phyloP scores from a whole-genome alignment of 53 echinoderm and acorn worm genomes.

The Actinopyga echinites region DNA sequence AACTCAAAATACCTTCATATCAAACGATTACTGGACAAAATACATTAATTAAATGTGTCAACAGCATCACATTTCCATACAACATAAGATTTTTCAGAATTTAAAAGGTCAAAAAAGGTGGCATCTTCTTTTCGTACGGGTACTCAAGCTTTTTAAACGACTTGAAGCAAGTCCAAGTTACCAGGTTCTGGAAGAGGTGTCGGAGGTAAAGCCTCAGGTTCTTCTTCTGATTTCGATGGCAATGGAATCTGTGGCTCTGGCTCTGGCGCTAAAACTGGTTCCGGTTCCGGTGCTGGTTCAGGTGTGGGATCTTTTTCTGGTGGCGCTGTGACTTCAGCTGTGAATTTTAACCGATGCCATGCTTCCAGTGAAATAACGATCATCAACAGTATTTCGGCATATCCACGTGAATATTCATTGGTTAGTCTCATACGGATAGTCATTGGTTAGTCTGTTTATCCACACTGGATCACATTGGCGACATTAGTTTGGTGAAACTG shows the following conservation, averaged over 20 bases:
- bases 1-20: no score
- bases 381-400: neutral
- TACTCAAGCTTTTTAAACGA: neutral
- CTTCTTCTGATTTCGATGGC: slow-evolving; percentile 15
- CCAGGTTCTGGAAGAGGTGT: neutral
- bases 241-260: slow-evolving; percentile 28
- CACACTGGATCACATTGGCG: no score
- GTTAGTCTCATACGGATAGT: neutral
- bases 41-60: no score
- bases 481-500: no score
- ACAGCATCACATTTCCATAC: no score
- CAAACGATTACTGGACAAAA: no score
- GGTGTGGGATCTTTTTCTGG: slow-evolving; percentile 31
- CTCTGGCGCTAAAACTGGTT: slow-evolving; percentile 49
- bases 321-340: slow-evolving; percentile 14
- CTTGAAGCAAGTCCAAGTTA: neutral
- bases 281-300: slow-evolving; percentile 19
- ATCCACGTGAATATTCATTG: neutral
- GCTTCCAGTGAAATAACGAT: neutral
- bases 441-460: no score
- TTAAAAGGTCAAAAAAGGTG: no score
- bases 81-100: neutral
- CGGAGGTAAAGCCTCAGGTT: slow-evolving; percentile 1
- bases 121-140: no score
- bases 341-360: neutral